Evolutionary conservation across 1,140 invertebrate genomes (phyloP).

Genomic region (Popillia japonica): DNA sequence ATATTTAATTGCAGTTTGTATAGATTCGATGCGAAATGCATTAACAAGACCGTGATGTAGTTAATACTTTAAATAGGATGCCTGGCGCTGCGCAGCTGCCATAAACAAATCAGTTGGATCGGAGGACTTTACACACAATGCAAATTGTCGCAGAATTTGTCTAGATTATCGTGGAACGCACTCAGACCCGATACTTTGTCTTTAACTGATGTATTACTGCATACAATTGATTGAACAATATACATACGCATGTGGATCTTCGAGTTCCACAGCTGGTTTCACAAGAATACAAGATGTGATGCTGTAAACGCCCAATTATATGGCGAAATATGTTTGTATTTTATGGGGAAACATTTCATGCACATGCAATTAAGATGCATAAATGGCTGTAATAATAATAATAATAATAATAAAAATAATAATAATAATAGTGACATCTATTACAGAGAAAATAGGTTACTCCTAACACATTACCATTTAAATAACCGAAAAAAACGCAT

Average conservation of each 20-base stretch:
- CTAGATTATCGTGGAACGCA: conserved; percentile 2
- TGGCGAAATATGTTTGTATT: background rate
- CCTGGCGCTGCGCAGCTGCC: background rate
- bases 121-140: background rate
- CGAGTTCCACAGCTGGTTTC: background rate
- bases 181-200: background rate
- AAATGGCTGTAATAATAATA: no score
- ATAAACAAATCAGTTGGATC: background rate
- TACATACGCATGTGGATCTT: background rate
- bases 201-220: background rate
- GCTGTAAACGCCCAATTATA: background rate
- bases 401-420: no score
- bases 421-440: no score
- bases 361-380: no score
- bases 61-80: background rate
- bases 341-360: background rate
- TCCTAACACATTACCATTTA: no score
- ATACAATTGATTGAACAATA: background rate
- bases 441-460: no score
- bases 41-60: no score
- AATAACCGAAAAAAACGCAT: no score
- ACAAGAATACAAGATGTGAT: background rate
- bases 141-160: conserved; percentile 15
- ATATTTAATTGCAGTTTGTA: no score
- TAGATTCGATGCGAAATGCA: no score